Conservation (phyloP, 2,888 invertebrate genomes). For the Melangyna quadrimaculata region DNA sequence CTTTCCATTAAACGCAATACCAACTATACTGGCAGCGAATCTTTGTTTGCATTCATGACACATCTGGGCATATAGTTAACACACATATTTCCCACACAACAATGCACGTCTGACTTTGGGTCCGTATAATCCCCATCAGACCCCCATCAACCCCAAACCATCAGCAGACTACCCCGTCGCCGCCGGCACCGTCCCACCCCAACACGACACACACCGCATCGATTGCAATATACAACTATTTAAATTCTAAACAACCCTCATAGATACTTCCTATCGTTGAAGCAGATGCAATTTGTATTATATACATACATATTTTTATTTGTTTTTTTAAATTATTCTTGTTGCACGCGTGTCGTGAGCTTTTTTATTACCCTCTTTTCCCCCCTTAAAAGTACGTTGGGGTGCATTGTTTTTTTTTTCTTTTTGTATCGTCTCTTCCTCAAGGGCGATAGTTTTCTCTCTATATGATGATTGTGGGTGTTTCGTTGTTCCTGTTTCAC, state of each 20-base stretch:
- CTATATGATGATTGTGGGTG: conserved; percentile 41
- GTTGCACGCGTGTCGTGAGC: conserved; percentile 64
- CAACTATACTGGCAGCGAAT: neutral
- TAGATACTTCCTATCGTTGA: conserved; percentile 45
- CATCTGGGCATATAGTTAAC: conserved; percentile 13
- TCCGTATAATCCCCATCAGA: neutral
- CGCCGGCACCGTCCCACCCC: neutral
- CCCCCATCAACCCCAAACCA: neutral
- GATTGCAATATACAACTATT: conserved; percentile 22
- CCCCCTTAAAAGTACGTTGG: conserved; percentile 4
- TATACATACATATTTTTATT: too few species aligned
- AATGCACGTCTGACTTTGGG: conserved; percentile 7
- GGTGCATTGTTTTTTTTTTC: neutral
- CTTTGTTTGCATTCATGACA: conserved; percentile 7
- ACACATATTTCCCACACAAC: conserved; percentile 27
- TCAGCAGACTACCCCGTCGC: neutral
- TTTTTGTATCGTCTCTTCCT: neutral
- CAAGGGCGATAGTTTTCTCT: conserved; percentile 42
- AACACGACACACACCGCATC: neutral
- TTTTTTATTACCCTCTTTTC: conserved; percentile 29
- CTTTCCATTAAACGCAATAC: conserved; percentile 11
- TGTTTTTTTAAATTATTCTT: conserved; percentile 24
- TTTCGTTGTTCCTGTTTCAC: conserved; percentile 12
- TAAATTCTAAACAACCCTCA: conserved; percentile 57
- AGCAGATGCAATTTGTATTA: conserved; percentile 36